Conservation (phyloP, 2,888 invertebrate species). For the Epinotia brunnichana region DNA sequence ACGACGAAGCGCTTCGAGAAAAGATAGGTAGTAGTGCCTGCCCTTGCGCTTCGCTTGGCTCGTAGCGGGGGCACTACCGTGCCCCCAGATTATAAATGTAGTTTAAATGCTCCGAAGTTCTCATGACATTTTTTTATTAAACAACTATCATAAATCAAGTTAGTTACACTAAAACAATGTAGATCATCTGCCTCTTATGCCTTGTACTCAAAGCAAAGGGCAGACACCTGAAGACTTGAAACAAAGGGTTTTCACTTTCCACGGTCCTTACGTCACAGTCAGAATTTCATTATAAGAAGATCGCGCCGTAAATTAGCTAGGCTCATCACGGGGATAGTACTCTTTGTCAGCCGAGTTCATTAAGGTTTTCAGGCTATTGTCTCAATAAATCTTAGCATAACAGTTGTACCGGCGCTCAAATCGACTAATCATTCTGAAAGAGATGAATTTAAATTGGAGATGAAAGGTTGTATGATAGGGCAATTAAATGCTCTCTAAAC, state of each 20-base stretch:
- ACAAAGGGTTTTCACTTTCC: constrained; percentile 42
- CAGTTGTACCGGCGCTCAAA: neutral
- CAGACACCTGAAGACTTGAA: constrained; percentile 43
- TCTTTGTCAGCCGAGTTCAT: constrained; percentile 13
- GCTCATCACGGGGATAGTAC: constrained; percentile 27
- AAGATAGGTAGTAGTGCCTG: too few relatives aligned
- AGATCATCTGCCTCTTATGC: constrained; percentile 9
- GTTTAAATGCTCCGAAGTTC: too few relatives aligned
- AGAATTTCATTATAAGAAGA: constrained; percentile 44
- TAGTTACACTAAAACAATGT: neutral
- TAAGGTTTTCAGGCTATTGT: constrained; percentile 13
- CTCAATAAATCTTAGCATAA: constrained; percentile 6
- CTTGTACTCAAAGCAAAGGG: constrained; percentile 37
- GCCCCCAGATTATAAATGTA: too few relatives aligned
- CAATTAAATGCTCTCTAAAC: neutral
- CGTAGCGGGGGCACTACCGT: too few relatives aligned
- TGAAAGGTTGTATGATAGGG: neutral
- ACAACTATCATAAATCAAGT: too few relatives aligned
- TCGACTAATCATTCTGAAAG: neutral
- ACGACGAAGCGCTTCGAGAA: too few relatives aligned
- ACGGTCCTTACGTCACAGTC: constrained; percentile 32
- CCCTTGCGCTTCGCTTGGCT: too few relatives aligned
- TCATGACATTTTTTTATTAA: too few relatives aligned
- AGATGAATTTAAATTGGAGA: too few relatives aligned
- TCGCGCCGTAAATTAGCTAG: constrained; percentile 39